Conservation (phyloP, 2,888 invertebrate species). For the Conchocele bisecta region DNA sequence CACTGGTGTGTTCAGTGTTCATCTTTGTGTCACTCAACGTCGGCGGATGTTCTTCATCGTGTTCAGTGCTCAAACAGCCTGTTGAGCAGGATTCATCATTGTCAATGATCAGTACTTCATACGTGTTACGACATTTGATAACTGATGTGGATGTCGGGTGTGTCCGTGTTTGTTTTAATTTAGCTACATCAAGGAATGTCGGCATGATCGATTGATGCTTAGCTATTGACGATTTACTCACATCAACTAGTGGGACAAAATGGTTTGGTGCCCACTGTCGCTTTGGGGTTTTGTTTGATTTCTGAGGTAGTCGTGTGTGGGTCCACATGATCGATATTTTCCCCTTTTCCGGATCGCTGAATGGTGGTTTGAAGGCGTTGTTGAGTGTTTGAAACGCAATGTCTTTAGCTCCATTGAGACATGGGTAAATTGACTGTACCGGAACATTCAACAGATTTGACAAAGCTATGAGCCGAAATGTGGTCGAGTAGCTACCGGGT, state of each 20-base stretch:
- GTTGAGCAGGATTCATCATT: too few relatives aligned
- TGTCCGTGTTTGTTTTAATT: too few relatives aligned
- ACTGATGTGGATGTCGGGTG: too few relatives aligned
- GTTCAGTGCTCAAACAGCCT: too few relatives aligned
- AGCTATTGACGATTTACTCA: too few relatives aligned
- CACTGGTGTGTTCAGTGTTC: too few relatives aligned
- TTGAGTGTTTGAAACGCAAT: constrained; percentile 5
- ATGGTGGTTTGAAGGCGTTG: constrained; percentile 4
- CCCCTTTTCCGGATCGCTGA: constrained; percentile 12
- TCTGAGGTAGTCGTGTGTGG: constrained; percentile 4
- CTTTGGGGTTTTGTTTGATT: neutral
- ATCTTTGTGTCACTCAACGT: too few relatives aligned
- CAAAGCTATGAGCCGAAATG: constrained; percentile 14
- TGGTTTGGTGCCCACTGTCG: constrained; percentile 7
- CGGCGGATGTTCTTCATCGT: too few relatives aligned
- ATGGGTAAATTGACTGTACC: constrained; percentile 12
- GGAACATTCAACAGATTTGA: constrained; percentile 9
- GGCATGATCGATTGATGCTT: too few relatives aligned
- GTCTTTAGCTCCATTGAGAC: neutral
- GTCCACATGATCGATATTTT: constrained; percentile 26
- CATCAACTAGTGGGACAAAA: constrained; percentile 16
- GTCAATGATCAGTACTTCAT: too few relatives aligned
- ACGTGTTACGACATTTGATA: too few relatives aligned
- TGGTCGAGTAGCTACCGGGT: constrained; percentile 3
- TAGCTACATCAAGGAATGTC: too few relatives aligned